Percentiles rank a stretch among this genome's conserved stretches.
These are phyloP conservation scores for Ctenosaura bakeri DNA, from an alignment of 2,797 vertebrate genomes.

Conservation along the genomic window DNA sequence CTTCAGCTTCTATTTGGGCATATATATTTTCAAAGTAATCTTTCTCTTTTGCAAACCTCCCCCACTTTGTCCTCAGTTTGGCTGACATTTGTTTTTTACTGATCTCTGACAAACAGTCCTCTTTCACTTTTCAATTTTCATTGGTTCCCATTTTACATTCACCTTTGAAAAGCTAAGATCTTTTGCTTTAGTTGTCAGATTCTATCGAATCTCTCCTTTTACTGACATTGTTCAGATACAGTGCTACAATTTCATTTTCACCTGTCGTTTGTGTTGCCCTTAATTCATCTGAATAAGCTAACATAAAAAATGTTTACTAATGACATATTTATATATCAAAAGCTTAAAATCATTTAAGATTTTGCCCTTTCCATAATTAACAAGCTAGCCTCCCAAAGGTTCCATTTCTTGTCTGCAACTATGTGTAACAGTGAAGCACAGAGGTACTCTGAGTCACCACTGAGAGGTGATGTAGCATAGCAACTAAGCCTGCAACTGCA, in stretches of 20 bases:
- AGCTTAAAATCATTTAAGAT: not conserved
- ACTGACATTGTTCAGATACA: constrained; percentile 50
- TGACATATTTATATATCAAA: constrained; percentile 25
- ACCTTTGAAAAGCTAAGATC: constrained; percentile 46
- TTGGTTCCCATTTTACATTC: constrained; percentile 44
- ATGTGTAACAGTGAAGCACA: not conserved
- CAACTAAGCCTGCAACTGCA: not conserved
- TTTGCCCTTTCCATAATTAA: constrained; percentile 37
- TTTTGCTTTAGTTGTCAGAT: constrained; percentile 46
- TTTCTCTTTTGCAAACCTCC: not conserved
- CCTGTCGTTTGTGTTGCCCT: not conserved
- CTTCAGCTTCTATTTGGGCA: not conserved
- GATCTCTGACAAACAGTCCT: not conserved
- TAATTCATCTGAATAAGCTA: not conserved
- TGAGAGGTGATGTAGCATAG: not conserved
- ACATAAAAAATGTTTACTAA: not conserved
- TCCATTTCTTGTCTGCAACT: rapidly evolving
- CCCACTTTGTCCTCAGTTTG: not conserved
- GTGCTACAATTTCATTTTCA: constrained; percentile 16
- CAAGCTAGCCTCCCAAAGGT: not conserved
- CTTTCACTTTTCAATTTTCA: constrained; percentile 44
- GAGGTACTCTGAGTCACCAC: not conserved
- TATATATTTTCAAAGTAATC: constrained; percentile 17
- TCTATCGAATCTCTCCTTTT: constrained; percentile 44
- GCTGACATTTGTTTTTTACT: constrained; percentile 22